These are phyloP conservation scores for Notocelia uddmanniana DNA, from an alignment of 2,888 invertebrate species.

Conservation along the genomic window DNA sequence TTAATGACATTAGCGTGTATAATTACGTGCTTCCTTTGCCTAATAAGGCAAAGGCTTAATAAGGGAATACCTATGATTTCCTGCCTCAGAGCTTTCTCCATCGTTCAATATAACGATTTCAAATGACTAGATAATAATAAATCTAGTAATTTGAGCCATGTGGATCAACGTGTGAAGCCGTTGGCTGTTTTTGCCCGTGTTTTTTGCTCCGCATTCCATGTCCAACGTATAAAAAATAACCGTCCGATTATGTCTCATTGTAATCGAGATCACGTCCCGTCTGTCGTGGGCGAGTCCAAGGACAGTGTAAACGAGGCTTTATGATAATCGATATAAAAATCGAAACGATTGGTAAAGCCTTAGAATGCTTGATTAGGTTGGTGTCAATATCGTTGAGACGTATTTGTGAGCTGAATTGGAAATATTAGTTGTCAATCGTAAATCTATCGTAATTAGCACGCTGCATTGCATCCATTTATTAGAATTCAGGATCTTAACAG, in stretches of 20 bases:
- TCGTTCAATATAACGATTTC: conserved; percentile 23
- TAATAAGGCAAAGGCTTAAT: not conserved
- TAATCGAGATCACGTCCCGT: conserved; percentile 59
- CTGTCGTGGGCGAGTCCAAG: conserved; percentile 52
- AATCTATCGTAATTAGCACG: not conserved
- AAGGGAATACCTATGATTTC: conserved; percentile 8
- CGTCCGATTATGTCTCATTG: conserved; percentile 60
- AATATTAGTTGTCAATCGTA: conserved; percentile 14
- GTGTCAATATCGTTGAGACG: conserved; percentile 1
- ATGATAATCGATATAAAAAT: conserved; percentile 43
- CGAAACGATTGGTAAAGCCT: conserved; percentile 16
- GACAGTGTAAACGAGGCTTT: conserved; percentile 51
- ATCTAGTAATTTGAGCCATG: conserved; percentile 45
- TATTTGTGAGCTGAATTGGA: conserved; percentile 20
- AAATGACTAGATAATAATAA: not conserved
- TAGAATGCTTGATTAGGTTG: conserved; percentile 32
- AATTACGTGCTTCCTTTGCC: conserved; percentile 9
- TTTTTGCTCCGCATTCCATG: conserved; percentile 67
- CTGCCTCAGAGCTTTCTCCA: conserved; percentile 15
- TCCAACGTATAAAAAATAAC: conserved; percentile 59
- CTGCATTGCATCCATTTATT: too few relatives aligned
- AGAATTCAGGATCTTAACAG: too few relatives aligned
- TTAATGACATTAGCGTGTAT: not conserved
- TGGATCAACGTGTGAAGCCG: conserved; percentile 62
- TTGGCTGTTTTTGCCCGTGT: conserved; percentile 54